These are phyloP conservation scores for Puntigrus tetrazona DNA, from an alignment of 2,113 vertebrate species.

Conservation along the genomic window DNA sequence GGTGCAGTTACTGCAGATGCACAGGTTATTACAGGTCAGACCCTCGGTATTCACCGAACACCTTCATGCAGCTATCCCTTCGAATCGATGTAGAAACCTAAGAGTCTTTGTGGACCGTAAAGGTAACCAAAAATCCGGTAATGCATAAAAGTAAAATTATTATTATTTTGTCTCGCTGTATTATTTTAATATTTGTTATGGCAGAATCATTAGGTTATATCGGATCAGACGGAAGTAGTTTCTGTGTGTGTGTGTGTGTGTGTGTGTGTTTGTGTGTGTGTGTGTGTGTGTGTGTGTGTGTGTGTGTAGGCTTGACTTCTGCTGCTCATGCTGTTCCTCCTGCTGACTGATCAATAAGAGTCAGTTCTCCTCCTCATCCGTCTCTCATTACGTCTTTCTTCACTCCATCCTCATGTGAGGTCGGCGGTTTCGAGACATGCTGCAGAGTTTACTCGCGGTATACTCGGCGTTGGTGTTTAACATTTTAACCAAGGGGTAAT, in stretches of 20 bases:
- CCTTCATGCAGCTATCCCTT: neutral
- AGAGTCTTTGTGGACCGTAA: neutral
- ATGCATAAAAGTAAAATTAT: no score
- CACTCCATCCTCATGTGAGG: neutral
- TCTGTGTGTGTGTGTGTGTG: neutral
- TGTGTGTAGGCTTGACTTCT: neutral
- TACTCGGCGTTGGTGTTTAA: neutral
- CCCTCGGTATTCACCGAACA: neutral
- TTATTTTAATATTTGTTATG: neutral
- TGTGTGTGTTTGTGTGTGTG: neutral
- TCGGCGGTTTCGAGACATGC: neutral
- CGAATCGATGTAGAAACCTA: neutral
- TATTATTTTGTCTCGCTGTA: neutral
- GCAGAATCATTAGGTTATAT: neutral
- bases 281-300: neutral
- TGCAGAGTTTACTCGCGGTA: neutral
- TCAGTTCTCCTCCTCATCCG: neutral
- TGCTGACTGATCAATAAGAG: slow-evolving; percentile 3
- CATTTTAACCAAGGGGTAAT: no score
- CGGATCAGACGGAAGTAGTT: neutral
- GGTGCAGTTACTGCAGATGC: neutral
- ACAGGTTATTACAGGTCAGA: neutral
- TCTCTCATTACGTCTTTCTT: neutral
- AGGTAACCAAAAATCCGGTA: neutral
- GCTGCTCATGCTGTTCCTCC: neutral